Conservation (phyloP, 2,797 vertebrate genomes). For the Euphonia xanthogaster region DNA sequence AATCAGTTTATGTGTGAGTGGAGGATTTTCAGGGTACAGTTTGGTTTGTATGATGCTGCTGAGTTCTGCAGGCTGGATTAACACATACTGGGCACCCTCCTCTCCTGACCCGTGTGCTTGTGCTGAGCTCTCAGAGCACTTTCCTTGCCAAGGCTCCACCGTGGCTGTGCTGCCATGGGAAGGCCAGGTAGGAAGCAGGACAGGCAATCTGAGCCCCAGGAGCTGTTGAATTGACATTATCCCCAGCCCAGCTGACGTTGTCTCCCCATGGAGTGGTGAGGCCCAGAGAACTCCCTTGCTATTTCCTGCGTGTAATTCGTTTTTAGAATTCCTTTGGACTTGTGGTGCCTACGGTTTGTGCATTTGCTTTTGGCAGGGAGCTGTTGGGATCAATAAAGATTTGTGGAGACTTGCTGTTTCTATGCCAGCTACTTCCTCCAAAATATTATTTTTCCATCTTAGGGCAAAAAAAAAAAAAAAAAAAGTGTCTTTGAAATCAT, state of each 20-base stretch:
- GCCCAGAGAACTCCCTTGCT: not conserved
- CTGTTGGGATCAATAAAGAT: not conserved
- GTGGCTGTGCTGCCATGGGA: rapidly evolving
- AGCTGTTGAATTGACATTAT: not conserved
- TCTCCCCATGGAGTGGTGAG: not conserved
- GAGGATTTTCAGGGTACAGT: not conserved
- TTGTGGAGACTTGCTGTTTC: not conserved
- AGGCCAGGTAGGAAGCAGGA: not conserved
- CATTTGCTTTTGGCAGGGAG: not conserved
- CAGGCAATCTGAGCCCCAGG: not conserved
- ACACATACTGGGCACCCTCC: rapidly evolving
- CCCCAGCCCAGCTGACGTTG: rapidly evolving
- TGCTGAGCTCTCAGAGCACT: rapidly evolving
- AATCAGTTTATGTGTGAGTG: not conserved
- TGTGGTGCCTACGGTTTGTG: rapidly evolving
- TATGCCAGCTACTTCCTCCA: not conserved
- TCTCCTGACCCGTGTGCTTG: rapidly evolving
- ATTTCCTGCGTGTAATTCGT: rapidly evolving
- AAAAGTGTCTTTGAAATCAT: not conserved
- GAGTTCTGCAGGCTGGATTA: not conserved
- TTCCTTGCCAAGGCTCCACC: not conserved
- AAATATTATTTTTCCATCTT: not conserved
- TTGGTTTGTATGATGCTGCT: not conserved
- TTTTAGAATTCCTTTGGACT: not conserved
- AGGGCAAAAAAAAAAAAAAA: not conserved